Evolutionary conservation across 2,113 vertebrate species (phyloP), one percentile per base, ranked within the genome.

Genomic region (Ptilonorhynchus violaceus): DNA sequence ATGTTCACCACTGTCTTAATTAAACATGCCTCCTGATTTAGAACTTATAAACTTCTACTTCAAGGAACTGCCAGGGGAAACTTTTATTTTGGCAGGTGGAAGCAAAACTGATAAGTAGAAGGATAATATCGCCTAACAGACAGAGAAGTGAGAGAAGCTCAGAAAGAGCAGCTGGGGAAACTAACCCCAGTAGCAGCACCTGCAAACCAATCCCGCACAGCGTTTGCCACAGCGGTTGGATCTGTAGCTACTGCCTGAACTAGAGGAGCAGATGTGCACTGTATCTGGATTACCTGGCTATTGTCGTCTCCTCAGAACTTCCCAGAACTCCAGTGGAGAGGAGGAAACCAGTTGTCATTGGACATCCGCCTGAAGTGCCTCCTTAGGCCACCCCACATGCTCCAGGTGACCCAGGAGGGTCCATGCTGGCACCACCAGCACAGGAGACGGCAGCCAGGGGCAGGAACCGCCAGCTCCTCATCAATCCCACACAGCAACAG

Each of bases 301-400:
- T 63, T 33, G 25, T 68, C 10, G 21, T 58, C 24, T 77, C 39
- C 42, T 75, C 0, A 0, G 18, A n/a, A 21, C 44, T 74, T 55
- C n/a, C 46, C 11, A 52, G 76, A 77, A 37, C 15, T 8, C 39
- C 4, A 5, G 7, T 1, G 30, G 56, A 91, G n/a, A 58, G 31
- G 37, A 69, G n/a, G 27, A 63, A 86, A 28, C 13, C 28, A 30
- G 13, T 41, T 15, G 13, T 30, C n/a, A 13, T 16, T 35, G 35
- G 22, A 28, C 33, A 27, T 30, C 12, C 7, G n/a, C 21, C 10
- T 10, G 1, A 19, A 60, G 9, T 12, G 2, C 27, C 24, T 72
- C 44, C 21, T 70, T 41, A n/a, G 39, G 24, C 46, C 33, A 35
- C 13, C 15, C 22, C 19, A 13, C 19, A 7, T 11, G 3, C 13